Percentiles rank a stretch among this genome's conserved stretches.
Conservation (phyloP, 2,888 invertebrate genomes). For the Ichneumoninae sp. region DNA sequence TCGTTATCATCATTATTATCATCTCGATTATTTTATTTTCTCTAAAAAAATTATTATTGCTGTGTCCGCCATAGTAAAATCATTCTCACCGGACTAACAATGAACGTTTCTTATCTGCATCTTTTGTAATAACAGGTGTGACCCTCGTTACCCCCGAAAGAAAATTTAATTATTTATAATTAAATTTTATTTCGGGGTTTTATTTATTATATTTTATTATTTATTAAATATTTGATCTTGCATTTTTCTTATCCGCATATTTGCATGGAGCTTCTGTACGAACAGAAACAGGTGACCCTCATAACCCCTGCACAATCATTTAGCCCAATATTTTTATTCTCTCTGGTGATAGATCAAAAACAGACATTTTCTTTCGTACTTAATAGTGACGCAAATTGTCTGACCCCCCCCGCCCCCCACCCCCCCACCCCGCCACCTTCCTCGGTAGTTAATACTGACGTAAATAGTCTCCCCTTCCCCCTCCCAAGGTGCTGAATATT, state of each 20-base stretch:
- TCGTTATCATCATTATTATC: no score
- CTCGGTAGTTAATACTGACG: not conserved
- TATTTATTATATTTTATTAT: no score
- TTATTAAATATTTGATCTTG: no score
- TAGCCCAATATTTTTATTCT: not conserved
- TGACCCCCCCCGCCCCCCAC: not conserved
- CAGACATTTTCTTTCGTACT: not conserved
- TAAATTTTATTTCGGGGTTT: no score
- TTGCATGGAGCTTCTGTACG: no score
- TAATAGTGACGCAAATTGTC: slow-evolving; percentile 5
- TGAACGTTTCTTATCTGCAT: not conserved
- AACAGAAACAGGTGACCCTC: not conserved
- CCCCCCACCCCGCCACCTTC: not conserved
- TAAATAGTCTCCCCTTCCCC: not conserved
- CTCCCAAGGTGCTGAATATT: slow-evolving; percentile 24
- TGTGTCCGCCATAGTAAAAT: no score
- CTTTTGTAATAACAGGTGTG: not conserved
- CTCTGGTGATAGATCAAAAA: slow-evolving; percentile 1
- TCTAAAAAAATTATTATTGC: no score
- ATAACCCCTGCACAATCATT: not conserved
- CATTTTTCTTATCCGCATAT: no score
- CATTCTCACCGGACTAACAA: not conserved
- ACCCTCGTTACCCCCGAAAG: not conserved
- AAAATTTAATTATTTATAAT: no score
- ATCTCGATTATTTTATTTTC: no score